Evolutionary conservation across 2,113 vertebrate genomes (phyloP).

Genomic region (Morone chrysops): DNA sequence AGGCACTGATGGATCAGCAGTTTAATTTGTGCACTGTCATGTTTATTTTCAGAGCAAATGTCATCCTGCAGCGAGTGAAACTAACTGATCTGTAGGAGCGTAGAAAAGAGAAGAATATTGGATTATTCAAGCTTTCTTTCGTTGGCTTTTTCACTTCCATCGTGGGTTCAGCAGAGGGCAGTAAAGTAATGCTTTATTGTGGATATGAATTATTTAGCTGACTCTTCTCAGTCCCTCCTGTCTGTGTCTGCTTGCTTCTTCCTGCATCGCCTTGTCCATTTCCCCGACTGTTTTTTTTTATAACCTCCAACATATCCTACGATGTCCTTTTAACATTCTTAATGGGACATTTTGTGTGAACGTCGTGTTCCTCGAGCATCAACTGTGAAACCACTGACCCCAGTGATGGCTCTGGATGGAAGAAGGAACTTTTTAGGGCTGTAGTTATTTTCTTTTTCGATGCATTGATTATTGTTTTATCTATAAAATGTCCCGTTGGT

Average conservation of each 20-base stretch:
- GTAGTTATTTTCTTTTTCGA: not conserved
- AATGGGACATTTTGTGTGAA: not conserved
- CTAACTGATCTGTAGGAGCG: not conserved
- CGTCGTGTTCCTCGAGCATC: not conserved
- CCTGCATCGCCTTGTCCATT: not conserved
- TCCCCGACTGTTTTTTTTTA: not conserved
- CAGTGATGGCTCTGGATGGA: not conserved
- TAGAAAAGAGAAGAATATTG: not conserved
- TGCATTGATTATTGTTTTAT: not conserved
- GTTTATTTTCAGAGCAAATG: constrained; percentile 32
- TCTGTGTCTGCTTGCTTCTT: constrained; percentile 23
- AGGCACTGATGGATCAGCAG: constrained; percentile 31
- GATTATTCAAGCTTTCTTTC: not conserved
- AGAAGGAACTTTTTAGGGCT: not conserved
- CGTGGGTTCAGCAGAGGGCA: constrained; percentile 64
- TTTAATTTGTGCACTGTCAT: constrained; percentile 37
- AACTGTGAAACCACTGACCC: not conserved
- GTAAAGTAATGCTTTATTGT: constrained; percentile 58
- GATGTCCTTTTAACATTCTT: not conserved
- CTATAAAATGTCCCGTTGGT: not conserved
- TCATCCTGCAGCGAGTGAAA: not conserved
- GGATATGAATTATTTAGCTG: constrained; percentile 67
- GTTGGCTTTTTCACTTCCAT: constrained; percentile 34
- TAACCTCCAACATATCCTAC: not conserved
- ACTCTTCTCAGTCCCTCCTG: constrained; percentile 9